Evolutionary conservation across 2,888 invertebrate species (phyloP).

Genomic region (Chrysolina americana): DNA sequence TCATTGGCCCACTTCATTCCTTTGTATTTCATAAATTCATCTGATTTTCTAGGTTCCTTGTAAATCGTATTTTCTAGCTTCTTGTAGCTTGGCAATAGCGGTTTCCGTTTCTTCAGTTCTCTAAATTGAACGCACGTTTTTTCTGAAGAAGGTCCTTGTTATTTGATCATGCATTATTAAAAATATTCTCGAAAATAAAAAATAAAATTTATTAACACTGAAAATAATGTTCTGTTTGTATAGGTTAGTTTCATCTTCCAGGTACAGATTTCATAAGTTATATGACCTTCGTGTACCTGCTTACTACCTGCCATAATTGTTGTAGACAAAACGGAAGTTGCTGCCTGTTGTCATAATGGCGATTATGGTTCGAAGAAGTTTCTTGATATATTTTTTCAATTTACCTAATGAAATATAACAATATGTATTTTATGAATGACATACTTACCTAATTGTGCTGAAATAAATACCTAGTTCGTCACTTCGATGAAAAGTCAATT

Average conservation of each 20-base stretch:
- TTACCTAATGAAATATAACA: too few relatives aligned
- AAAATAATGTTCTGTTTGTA: background rate
- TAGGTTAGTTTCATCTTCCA: background rate
- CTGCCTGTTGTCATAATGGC: slow-evolving; percentile 1
- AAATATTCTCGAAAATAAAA: background rate
- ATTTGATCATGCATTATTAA: background rate
- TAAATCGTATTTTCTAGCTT: too few relatives aligned
- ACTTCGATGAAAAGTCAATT: too few relatives aligned
- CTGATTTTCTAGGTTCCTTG: too few relatives aligned
- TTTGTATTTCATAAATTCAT: too few relatives aligned
- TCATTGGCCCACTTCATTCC: too few relatives aligned
- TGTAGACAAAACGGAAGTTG: slow-evolving; percentile 16
- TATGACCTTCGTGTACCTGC: background rate
- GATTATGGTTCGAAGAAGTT: background rate
- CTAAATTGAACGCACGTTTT: too few relatives aligned
- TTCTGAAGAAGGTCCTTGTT: background rate
- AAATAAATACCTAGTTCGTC: too few relatives aligned
- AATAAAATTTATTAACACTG: background rate
- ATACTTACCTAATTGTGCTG: too few relatives aligned
- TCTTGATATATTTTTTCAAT: background rate
- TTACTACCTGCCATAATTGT: slow-evolving; percentile 13
- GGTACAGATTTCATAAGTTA: slow-evolving; percentile 10
- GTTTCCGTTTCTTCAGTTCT: too few relatives aligned
- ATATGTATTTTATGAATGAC: too few relatives aligned
- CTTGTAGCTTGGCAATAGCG: too few relatives aligned